Evolutionary conservation across 2,113 vertebrate genomes (phyloP), one percentile per base, ranked within the genome.

Genomic region (Mugil cephalus): DNA sequence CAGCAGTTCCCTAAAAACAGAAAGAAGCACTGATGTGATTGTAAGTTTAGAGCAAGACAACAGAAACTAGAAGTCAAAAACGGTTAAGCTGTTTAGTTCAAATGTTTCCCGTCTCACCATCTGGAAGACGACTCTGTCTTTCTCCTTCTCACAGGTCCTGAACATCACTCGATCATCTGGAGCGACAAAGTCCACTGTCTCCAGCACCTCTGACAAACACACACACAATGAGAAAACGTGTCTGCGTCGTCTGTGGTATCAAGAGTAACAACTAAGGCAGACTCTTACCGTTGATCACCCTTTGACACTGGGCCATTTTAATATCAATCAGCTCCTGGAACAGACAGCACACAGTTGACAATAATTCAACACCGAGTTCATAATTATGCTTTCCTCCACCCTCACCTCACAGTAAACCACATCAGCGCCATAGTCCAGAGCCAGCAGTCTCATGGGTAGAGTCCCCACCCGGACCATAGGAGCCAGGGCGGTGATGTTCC

Each of bases 401-500:
- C 94, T 61, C 90, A 99, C 98, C 97, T 99, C 97, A 55, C 96
- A 96, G 89, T 99, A 99, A 43, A 99, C 98, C 36, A 99, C 93
- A 68, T 99, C 96, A 0, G 98, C 98, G 30, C 98, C 98, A 12
- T 96, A 98, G 90, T 99, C 96, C 88, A 99, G 90, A 8, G 98
- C 97, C 13, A 99, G 92, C 8, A 99, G 95, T 1, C 98, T 90
- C 98, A 98, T 99, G 0, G 98, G 97, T 2, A 99, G 89, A 0
- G 98, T 97, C 13, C 98, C 98, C 7, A 99, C 96, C 0, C 98
- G 94, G 53, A 99, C 98, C 98, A 99, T 98, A 0, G 98, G 98
- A 9, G 96, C 98, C 87, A 99, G 82, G 64, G 97, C 95, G 8
- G 88, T 84, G 80, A 96, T 95, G 39, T 95, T 94, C 2, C 48